Percentiles rank a stretch among this genome's conserved stretches.
phyloP scores from a whole-genome alignment of 2,113 vertebrate species.

The Lucifuga dentata region DNA sequence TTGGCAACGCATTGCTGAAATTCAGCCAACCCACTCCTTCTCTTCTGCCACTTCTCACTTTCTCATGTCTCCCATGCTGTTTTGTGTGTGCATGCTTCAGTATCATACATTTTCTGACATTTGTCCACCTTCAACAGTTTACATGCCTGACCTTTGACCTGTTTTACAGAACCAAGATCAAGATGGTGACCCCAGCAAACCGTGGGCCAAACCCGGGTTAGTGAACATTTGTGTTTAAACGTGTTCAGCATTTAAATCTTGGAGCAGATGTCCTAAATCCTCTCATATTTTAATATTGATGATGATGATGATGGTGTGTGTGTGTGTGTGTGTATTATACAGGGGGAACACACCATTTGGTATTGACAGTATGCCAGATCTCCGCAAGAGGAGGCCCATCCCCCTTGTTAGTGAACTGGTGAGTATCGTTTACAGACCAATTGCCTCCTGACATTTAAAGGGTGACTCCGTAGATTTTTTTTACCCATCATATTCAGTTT shows the following conservation, averaged over 20 bases:
- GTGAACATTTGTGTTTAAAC: conserved; percentile 58
- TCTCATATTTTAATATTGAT: no score
- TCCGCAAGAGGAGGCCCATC: conserved; percentile 91
- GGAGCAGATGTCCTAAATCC: no score
- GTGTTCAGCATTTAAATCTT: no score
- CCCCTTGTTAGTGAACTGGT: conserved; percentile 98
- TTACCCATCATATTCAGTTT: no score
- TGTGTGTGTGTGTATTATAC: conserved; percentile 2
- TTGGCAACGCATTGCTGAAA: conserved; percentile 64
- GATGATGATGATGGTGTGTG: no score
- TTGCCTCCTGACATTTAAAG: not conserved
- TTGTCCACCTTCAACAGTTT: conserved; percentile 3
- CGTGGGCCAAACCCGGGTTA: conserved; percentile 93
- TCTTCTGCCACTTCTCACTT: conserved; percentile 19
- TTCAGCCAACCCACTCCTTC: conserved; percentile 69
- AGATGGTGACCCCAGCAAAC: conserved; percentile 85
- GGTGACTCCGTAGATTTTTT: no score
- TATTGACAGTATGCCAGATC: conserved; percentile 97
- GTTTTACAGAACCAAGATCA: conserved; percentile 83
- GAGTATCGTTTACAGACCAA: conserved; percentile 64
- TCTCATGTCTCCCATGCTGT: conserved; percentile 15
- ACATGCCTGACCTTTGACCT: conserved; percentile 47
- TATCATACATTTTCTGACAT: conserved; percentile 6
- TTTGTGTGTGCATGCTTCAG: conserved; percentile 38
- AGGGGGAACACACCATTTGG: conserved; percentile 92